These are phyloP conservation scores for Gymnocheta viridis DNA, from an alignment of 2,888 invertebrate species.

Conservation along the genomic window DNA sequence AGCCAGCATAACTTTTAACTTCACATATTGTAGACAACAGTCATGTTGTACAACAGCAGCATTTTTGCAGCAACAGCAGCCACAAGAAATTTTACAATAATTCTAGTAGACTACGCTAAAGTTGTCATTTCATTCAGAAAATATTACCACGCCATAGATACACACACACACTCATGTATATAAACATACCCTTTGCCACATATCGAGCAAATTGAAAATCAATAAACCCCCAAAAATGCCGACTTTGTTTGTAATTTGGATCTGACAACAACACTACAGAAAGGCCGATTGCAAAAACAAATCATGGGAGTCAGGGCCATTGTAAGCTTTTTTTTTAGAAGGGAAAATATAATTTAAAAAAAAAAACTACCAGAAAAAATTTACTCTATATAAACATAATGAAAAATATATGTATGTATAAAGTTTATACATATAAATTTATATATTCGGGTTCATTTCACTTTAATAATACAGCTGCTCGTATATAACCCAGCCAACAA, in stretches of 20 bases:
- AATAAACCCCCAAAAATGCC: slow-evolving; percentile 75
- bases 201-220: slow-evolving; percentile 73
- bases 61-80: slow-evolving; percentile 5
- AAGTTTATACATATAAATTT: background rate
- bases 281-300: slow-evolving; percentile 17
- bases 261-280: slow-evolving; percentile 71
- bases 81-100: slow-evolving; percentile 17
- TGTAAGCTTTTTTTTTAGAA: slow-evolving; percentile 65
- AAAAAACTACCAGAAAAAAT: background rate
- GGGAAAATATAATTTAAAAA: background rate
- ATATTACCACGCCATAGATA: slow-evolving; percentile 27
- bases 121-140: slow-evolving; percentile 64
- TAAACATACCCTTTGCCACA: background rate
- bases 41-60: background rate
- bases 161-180: background rate
- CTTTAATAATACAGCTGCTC: background rate
- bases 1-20: slow-evolving; percentile 65
- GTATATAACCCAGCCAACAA: background rate
- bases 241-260: slow-evolving; percentile 78
- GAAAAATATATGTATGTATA: background rate
- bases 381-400: background rate
- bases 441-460: slow-evolving; percentile 12
- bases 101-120: slow-evolving; percentile 24
- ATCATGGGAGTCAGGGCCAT: slow-evolving; percentile 69
- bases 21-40: slow-evolving; percentile 40